phyloP scores from a whole-genome alignment of 2,113 vertebrate genomes.

The Coreoperca whiteheadi region DNA sequence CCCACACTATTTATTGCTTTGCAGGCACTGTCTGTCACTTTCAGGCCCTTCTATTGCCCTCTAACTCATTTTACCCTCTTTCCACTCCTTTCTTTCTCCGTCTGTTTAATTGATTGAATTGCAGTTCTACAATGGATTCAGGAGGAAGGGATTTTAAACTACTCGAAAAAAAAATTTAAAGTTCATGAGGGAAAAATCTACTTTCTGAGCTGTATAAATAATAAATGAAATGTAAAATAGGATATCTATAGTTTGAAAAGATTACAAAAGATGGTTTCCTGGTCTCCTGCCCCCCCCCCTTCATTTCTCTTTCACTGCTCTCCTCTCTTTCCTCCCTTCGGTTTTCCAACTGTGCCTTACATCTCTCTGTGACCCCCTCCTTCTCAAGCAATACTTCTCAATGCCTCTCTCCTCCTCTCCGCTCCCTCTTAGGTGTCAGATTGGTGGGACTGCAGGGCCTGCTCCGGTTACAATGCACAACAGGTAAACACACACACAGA shows the following conservation, averaged over 20 bases:
- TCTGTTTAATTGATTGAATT: slow-evolving; percentile 49
- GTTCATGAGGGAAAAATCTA: slow-evolving; percentile 16
- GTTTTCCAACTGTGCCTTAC: slow-evolving; percentile 24
- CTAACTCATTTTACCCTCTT: slow-evolving; percentile 51
- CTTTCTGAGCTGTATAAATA: slow-evolving; percentile 24
- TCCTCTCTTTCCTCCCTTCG: slow-evolving; percentile 24
- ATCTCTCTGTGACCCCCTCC: slow-evolving; percentile 26
- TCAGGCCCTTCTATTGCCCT: slow-evolving; percentile 53
- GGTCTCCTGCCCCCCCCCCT: slow-evolving; percentile 18
- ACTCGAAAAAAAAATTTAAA: slow-evolving; percentile 53
- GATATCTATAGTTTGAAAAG: slow-evolving; percentile 5
- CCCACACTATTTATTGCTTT: slow-evolving; percentile 59
- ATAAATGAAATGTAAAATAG: slow-evolving; percentile 23
- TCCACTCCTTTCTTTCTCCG: slow-evolving; percentile 20
- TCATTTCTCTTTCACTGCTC: slow-evolving; percentile 24
- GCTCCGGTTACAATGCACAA: slow-evolving; percentile 29
- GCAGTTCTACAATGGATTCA: slow-evolving; percentile 13
- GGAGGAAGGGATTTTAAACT: slow-evolving; percentile 24
- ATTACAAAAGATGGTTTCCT: slow-evolving; percentile 34
- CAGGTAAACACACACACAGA: slow-evolving; percentile 35
- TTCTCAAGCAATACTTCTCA: slow-evolving; percentile 58
- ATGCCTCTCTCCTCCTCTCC: slow-evolving; percentile 18
- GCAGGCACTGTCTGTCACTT: slow-evolving; percentile 54
- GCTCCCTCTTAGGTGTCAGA: slow-evolving; percentile 49
- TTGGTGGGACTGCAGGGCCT: slow-evolving; percentile 38